Evolutionary conservation across 2,888 invertebrate genomes (phyloP), one percentile per base, ranked within the genome.

Genomic region (Orthosia gracilis): DNA sequence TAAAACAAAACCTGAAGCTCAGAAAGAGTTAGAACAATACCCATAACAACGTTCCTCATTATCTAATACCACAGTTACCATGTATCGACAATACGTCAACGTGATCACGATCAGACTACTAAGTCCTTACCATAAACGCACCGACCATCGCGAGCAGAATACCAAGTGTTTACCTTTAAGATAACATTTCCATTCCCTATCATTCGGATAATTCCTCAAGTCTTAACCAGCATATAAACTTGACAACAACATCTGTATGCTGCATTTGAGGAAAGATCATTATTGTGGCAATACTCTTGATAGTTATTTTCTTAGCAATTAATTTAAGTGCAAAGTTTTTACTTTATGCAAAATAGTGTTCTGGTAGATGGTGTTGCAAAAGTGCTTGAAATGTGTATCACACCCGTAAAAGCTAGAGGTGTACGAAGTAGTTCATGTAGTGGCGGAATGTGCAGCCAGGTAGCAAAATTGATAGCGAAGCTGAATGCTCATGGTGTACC

Each of bases 181-280:
- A 70, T 62, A 57, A 69, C 71, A 79, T 83, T 82, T 82, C 81
- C 81, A 83, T 82, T 82, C 61, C 0, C 70, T 71, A 73, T 73
- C 66, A 78, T 81, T 58, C 52, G 18, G 65, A 69, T 82, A 69
- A 82, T 82, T 82, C 80, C 73, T 77, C 62, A 69, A 47, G 49
- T 71, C 64, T 31, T 59, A 31, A 58, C 26, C 21, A 66, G 69
- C 69, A 75, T 82, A 83, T 79, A 82, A 71, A 70, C 45, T 52
- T 58, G 49, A 54, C 15, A 21, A 26, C 54, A 69, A 23, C 47
- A 45, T 47, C 52, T 7, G 11, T 4, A 52, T 23, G 1, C 47
- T 54, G 21, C 81, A 82, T 55, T 82, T 69, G 50, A 63, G 23
- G 15, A 58, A 23, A 68, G 40, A 18, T 72, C 72, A 82, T 81